phyloP scores from a whole-genome alignment of 2,113 vertebrate genomes.

The Tupaia chinensis region DNA sequence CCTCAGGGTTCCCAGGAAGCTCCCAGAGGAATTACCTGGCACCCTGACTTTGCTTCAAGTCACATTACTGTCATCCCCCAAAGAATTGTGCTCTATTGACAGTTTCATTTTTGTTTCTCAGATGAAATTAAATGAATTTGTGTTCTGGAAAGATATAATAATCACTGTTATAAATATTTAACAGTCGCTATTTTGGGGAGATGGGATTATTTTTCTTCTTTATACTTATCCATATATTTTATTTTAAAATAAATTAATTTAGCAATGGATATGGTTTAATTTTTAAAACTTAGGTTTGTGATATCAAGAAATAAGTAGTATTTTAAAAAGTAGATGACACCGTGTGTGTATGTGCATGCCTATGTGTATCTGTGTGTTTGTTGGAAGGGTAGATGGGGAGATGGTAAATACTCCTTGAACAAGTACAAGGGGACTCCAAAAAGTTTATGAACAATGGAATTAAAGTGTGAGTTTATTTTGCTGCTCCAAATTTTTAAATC shows the following conservation, averaged over 20 bases:
- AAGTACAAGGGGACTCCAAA: neutral
- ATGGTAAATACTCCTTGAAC: neutral
- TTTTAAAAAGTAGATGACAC: neutral
- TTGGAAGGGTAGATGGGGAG: neutral
- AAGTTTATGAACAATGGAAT: too few relatives aligned
- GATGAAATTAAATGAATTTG: slow-evolving; percentile 61
- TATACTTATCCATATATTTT: slow-evolving; percentile 46
- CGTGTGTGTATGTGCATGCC: neutral
- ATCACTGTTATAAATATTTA: slow-evolving; percentile 36
- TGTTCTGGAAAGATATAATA: slow-evolving; percentile 8
- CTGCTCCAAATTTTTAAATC: too few relatives aligned
- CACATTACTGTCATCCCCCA: neutral
- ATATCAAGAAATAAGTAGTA: neutral
- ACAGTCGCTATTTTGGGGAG: neutral
- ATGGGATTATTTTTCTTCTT: neutral
- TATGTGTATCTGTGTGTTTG: neutral
- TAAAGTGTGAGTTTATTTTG: too few relatives aligned
- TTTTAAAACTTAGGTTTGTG: neutral
- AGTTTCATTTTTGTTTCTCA: slow-evolving; percentile 57
- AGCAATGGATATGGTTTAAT: slow-evolving; percentile 1
- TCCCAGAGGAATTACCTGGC: neutral
- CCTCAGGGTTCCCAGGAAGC: slow-evolving; percentile 5
- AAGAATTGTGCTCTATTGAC: slow-evolving; percentile 12
- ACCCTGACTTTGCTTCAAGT: slow-evolving; percentile 47
- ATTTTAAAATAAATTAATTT: slow-evolving; percentile 56